Percentiles rank a stretch among this genome's conserved stretches.
phyloP scores from a whole-genome alignment of 2,113 vertebrate species.

The Xerus inauris region DNA sequence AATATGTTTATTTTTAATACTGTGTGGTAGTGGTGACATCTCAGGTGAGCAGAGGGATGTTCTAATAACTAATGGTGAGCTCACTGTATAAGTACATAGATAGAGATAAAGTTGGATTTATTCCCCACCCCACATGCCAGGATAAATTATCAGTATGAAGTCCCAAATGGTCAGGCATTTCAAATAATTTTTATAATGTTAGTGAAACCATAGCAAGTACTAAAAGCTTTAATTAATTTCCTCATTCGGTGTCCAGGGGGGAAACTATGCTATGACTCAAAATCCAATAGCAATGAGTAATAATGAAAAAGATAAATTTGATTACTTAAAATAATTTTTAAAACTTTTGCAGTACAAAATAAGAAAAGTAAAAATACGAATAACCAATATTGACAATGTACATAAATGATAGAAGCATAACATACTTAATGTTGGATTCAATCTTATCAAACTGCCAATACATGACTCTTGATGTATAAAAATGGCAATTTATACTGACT shows the following conservation, averaged over 20 bases:
- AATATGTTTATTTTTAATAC: background rate
- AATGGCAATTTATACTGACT: background rate
- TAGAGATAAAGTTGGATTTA: background rate
- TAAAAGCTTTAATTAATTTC: background rate
- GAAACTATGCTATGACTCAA: background rate
- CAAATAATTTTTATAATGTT: background rate
- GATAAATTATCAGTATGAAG: background rate
- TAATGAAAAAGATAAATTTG: background rate
- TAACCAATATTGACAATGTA: background rate
- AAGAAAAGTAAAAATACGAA: background rate
- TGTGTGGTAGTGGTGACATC: background rate
- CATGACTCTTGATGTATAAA: background rate
- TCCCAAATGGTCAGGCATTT: background rate
- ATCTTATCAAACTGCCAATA: background rate
- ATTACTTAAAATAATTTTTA: background rate
- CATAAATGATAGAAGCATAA: background rate
- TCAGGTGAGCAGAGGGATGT: background rate
- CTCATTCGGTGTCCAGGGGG: background rate
- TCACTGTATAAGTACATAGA: background rate
- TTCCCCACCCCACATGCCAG: background rate
- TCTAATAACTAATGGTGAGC: background rate
- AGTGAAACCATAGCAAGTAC: background rate
- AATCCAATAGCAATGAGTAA: background rate
- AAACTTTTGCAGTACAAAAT: background rate
- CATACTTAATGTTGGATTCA: background rate